phyloP scores from a whole-genome alignment of 2,113 vertebrate genomes.

The Anhinga anhinga region DNA sequence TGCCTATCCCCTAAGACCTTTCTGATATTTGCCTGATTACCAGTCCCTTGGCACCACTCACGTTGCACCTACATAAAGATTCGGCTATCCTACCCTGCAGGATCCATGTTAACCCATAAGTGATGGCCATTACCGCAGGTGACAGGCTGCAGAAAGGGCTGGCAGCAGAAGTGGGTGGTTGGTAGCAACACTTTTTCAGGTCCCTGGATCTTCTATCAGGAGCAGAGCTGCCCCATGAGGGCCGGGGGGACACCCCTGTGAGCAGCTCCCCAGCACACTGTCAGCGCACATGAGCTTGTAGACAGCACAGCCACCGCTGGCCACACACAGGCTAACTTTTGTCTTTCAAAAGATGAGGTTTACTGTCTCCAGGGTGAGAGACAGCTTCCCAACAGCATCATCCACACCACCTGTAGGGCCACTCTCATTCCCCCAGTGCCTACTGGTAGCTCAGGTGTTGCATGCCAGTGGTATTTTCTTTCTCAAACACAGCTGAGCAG shows the following conservation, averaged over 20 bases:
- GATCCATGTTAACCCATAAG: fast-evolving
- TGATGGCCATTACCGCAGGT: fast-evolving
- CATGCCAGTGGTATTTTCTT: not conserved
- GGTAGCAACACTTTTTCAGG: fast-evolving
- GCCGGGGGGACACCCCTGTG: too few relatives aligned
- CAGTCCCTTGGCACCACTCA: not conserved
- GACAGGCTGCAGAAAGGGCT: not conserved
- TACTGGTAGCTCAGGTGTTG: not conserved
- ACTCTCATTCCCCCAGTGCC: not conserved
- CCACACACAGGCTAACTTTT: not conserved
- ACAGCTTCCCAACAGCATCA: not conserved
- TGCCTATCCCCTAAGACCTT: not conserved
- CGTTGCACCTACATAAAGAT: not conserved
- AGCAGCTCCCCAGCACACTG: not conserved
- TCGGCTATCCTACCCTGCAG: not conserved
- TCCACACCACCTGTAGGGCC: not conserved
- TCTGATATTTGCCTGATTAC: not conserved
- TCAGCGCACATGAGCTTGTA: too few relatives aligned
- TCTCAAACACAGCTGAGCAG: not conserved
- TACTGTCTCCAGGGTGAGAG: not conserved
- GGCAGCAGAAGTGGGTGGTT: not conserved
- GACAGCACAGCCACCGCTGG: not conserved
- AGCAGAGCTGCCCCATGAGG: not conserved
- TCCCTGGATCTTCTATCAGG: not conserved
- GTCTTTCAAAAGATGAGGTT: not conserved